These are phyloP conservation scores for Melanotaenia pygmaea DNA, from an alignment of 2,797 vertebrate species.

Conservation along the genomic window DNA sequence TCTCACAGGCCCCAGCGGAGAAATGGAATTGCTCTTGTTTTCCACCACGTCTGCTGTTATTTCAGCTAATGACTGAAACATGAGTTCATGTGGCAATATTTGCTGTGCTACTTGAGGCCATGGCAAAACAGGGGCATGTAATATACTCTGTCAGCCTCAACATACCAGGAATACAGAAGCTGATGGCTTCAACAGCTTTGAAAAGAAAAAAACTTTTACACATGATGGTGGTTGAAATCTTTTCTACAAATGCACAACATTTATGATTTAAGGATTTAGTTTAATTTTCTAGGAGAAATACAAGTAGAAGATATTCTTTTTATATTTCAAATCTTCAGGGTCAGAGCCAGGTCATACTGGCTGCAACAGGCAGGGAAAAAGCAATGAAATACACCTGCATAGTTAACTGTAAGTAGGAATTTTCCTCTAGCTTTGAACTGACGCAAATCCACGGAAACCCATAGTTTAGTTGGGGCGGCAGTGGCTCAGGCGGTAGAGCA, in stretches of 20 bases:
- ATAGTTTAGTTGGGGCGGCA: no score
- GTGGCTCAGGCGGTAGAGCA: no score
- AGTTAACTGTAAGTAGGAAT: constrained; percentile 20
- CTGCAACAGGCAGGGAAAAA: constrained; percentile 6
- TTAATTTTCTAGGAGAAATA: neutral
- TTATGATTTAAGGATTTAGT: neutral
- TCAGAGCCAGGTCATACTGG: neutral
- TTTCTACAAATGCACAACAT: neutral
- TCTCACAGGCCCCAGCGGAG: constrained; percentile 55
- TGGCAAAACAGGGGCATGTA: constrained; percentile 31
- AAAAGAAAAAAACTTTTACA: constrained; percentile 4
- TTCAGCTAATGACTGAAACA: constrained; percentile 62
- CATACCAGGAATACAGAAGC: constrained; percentile 20
- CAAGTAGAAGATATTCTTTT: neutral
- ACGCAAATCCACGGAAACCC: neutral
- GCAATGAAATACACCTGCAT: constrained; percentile 43
- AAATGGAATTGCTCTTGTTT: constrained; percentile 69
- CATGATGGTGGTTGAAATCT: neutral
- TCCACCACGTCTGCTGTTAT: constrained; percentile 58
- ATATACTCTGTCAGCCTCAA: constrained; percentile 24
- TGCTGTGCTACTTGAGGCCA: constrained; percentile 51
- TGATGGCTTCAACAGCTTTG: constrained; percentile 8
- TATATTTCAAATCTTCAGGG: neutral
- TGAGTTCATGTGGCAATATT: constrained; percentile 50
- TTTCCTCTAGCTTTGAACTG: constrained; percentile 17